phyloP scores from a whole-genome alignment of 1,140 invertebrate genomes.

The Colletes gigas region DNA sequence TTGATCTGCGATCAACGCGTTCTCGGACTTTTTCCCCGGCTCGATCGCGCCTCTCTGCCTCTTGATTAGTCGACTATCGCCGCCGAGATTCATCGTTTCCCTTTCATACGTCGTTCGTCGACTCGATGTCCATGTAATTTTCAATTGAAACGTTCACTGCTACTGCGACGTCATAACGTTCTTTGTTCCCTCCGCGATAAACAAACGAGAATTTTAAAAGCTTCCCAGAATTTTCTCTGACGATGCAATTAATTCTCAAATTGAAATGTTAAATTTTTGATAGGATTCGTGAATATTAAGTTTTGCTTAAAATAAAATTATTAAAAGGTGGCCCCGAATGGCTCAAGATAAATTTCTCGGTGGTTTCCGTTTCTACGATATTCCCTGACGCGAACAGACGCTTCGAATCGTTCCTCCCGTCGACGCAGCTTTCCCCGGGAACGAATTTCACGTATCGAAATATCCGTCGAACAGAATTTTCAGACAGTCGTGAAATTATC shows the following conservation, averaged over 20 bases:
- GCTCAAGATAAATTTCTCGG: neutral
- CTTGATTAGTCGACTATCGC: slow-evolving; percentile 2
- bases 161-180: too few species aligned
- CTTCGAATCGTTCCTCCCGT: slow-evolving; percentile 9
- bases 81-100: neutral
- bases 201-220: too few species aligned
- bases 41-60: neutral
- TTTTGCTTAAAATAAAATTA: too few species aligned
- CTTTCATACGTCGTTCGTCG: neutral
- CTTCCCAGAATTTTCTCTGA: too few species aligned
- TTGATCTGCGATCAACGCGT: slow-evolving; percentile 15
- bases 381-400: neutral
- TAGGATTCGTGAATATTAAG: too few species aligned
- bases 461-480: neutral
- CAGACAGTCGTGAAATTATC: slow-evolving; percentile 49
- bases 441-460: slow-evolving; percentile 21
- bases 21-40: neutral
- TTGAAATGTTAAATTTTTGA: too few species aligned
- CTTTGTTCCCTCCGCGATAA: too few species aligned
- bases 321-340: too few species aligned
- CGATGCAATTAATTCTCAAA: too few species aligned
- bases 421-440: neutral
- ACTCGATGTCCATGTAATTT: too few species aligned
- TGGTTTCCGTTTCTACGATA: neutral
- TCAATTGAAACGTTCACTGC: too few species aligned